Evolutionary conservation across 2,888 invertebrate genomes (phyloP).

Genomic region (Parascotia fuliginaria): DNA sequence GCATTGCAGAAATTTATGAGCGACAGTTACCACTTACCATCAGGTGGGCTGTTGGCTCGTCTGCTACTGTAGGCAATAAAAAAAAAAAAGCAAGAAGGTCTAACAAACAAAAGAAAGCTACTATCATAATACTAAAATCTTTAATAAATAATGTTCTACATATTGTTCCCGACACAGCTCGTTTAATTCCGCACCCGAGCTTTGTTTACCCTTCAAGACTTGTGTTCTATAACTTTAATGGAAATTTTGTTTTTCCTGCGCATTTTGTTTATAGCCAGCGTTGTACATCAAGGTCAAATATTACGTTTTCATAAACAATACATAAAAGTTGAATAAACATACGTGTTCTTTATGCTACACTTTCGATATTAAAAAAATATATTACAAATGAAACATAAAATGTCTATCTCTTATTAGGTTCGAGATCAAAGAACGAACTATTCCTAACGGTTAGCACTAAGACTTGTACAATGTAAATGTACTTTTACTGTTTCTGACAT

Average conservation of each 20-base stretch:
- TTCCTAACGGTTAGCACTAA: too few relatives aligned
- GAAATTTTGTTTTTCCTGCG: neutral
- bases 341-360: neutral
- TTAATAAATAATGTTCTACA: neutral
- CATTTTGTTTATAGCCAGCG: neutral
- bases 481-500: too few relatives aligned
- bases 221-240: neutral
- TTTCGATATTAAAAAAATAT: neutral
- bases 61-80: too few relatives aligned
- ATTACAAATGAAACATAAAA: too few relatives aligned
- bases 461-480: too few relatives aligned
- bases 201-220: conserved; percentile 1
- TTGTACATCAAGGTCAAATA: neutral
- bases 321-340: neutral
- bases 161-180: conserved; percentile 3
- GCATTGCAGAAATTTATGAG: too few relatives aligned
- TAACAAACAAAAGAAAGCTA: neutral
- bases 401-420: too few relatives aligned
- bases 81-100: neutral
- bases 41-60: too few relatives aligned
- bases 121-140: neutral
- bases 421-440: too few relatives aligned
- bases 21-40: too few relatives aligned
- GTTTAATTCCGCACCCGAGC: neutral
- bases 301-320: neutral